Evolutionary conservation across 2,797 vertebrate genomes (phyloP), one percentile per base, ranked within the genome.

Genomic region (Distichodus sexfasciatus): DNA sequence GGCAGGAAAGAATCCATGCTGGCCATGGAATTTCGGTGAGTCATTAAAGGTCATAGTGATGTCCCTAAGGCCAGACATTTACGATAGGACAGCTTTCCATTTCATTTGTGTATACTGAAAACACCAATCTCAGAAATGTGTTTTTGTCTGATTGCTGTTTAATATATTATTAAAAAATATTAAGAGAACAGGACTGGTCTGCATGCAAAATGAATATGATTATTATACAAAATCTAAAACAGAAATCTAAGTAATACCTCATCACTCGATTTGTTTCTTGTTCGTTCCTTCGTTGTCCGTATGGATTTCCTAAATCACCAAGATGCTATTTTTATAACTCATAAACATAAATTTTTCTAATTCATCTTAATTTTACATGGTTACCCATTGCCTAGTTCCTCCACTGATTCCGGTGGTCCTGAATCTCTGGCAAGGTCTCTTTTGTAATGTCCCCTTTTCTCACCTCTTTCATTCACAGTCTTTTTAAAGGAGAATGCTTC

Each of bases 331-430:
- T n/a, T n/a, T n/a, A n/a, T n/a, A n/a, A n/a, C n/a, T n/a, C n/a
- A n/a, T n/a, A n/a, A n/a, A n/a, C n/a, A n/a, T n/a, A n/a, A n/a
- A n/a, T n/a, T n/a, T n/a, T n/a, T n/a, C n/a, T n/a, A n/a, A n/a
- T n/a, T n/a, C n/a, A n/a, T n/a, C n/a, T n/a, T n/a, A n/a, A n/a
- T n/a, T n/a, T n/a, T n/a, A n/a, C n/a, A n/a, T n/a, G n/a, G n/a
- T n/a, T n/a, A 74, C 66, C 84, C 82, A 70, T 80, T 79, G 21
- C 87, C 85, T 76, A 77, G 79, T 26, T 87, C 88, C 58, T 88
- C 86, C 66, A 85, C 54, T 9, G 82, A 86, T 78, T 86, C 81
- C 15, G 78, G 74, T 15, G 85, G 81, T 68, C 85, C 84, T 64
- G 88, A 85, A 81, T 89, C 82, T 79, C 77, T 80, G 68, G 78